These are phyloP conservation scores for Edolisoma coerulescens DNA, from an alignment of 2,113 vertebrate species.

Conservation along the genomic window DNA sequence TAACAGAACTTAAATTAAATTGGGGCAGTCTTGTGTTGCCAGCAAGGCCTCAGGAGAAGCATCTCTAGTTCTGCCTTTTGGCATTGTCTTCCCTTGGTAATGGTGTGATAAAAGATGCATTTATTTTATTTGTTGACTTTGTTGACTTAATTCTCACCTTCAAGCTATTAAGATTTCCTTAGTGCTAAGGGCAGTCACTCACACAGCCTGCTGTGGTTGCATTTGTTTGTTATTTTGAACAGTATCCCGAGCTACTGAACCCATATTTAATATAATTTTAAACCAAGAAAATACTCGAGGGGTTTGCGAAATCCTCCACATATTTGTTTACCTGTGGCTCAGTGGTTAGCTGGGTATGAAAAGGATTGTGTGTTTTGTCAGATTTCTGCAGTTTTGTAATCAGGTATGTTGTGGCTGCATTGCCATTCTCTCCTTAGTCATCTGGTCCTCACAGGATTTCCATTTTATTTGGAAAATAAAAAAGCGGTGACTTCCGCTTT, in stretches of 20 bases:
- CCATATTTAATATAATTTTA: background rate
- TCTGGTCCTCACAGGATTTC: background rate
- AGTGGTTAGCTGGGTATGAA: background rate
- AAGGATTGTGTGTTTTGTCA: background rate
- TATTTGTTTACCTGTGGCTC: slow-evolving; percentile 2
- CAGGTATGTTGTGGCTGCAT: background rate
- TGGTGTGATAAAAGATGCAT: slow-evolving; percentile 45
- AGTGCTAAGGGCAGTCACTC: background rate
- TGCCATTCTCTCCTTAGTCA: background rate
- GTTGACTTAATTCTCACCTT: slow-evolving; percentile 55
- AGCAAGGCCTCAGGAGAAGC: slow-evolving; percentile 43
- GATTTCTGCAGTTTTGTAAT: background rate
- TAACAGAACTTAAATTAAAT: slow-evolving; percentile 60
- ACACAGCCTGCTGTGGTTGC: background rate
- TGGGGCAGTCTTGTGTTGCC: slow-evolving; percentile 31
- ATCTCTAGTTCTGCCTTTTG: slow-evolving; percentile 53
- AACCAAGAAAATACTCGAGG: background rate
- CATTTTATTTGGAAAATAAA: background rate
- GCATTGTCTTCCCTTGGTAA: slow-evolving; percentile 50
- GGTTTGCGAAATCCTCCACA: background rate
- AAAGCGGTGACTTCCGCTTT: background rate
- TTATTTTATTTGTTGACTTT: slow-evolving; percentile 60
- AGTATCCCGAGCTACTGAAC: background rate
- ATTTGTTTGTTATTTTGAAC: slow-evolving; percentile 36
- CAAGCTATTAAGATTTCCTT: slow-evolving; percentile 21